Evolutionary conservation across 2,797 vertebrate genomes (phyloP), one percentile per base, ranked within the genome.

Genomic region (Philypnodon macrostomus): DNA sequence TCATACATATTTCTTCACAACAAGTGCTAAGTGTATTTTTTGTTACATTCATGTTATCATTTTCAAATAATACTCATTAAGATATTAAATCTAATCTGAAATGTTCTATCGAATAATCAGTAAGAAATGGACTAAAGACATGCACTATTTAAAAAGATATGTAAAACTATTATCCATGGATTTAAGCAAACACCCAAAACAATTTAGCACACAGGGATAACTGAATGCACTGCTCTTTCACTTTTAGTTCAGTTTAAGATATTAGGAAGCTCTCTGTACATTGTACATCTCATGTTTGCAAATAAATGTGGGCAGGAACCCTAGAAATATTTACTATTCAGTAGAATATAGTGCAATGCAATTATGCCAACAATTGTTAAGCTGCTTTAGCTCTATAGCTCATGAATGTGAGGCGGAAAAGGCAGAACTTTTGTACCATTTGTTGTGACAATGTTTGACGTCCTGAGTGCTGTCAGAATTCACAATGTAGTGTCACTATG

Each of bases 381-480:
- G 8, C 9, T 31, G 14, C 35, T 24, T 35, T 1, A 14, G 31
- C 33, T 35, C 18, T 24, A 6, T 16, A 16, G 32, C 4, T 13
- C 5, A 30, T 11, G 21, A 1, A 30, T 5, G 5, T 19, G 40
- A 13, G 29, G 16, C 16, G 49, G 19, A 47, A 52, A 48, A n/a
- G 1, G 3, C 5, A 27, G 5, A 17, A n/a, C 7, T 37, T 31
- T 1, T 36, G 7, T 36, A 40, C 24, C n/a, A 18, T 26, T 36
- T 55, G n/a, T n/a, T n/a, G 17, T 10, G 19, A 32, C 7, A 24
- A 41, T 37, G 38, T 29, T 29, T 29, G 5, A 23, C 13, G 12
- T 53, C 46, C 27, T 35, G 41, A 67, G 30, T 15, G 30, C 17
- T 33, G 37, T n/a, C 19, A 37, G 39, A 26, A 4, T 26, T 14